Evolutionary conservation across 2,888 invertebrate genomes (phyloP).

Genomic region (Lingula anatina): DNA sequence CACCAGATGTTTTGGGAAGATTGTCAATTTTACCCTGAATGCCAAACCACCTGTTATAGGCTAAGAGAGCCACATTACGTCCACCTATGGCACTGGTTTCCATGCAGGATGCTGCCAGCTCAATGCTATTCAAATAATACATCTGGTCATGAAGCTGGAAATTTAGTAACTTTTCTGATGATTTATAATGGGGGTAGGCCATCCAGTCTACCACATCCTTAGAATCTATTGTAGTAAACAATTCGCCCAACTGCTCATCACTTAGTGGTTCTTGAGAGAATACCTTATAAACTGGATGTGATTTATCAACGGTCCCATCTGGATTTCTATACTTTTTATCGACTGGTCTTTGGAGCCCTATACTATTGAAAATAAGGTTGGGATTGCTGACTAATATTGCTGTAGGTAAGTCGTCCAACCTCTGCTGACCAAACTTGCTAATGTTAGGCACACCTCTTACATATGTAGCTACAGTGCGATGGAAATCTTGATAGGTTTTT

Average conservation of each 20-base stretch:
- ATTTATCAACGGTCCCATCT: too few species aligned
- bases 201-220: conserved; percentile 33
- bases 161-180: conserved; percentile 40
- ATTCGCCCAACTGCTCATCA: conserved; percentile 50
- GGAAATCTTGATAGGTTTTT: conserved; percentile 36
- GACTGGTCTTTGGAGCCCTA: conserved; percentile 48
- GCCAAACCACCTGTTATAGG: conserved; percentile 49
- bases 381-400: conserved; percentile 55
- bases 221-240: conserved; percentile 52
- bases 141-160: conserved; percentile 57
- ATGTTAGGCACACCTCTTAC: conserved; percentile 56
- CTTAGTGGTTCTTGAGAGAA: conserved; percentile 57
- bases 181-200: conserved; percentile 41
- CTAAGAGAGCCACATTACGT: conserved; percentile 61
- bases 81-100: conserved; percentile 64
- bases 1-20: conserved; percentile 1
- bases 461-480: conserved; percentile 59
- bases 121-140: conserved; percentile 63
- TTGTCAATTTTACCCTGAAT: conserved; percentile 38
- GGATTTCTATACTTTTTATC: conserved; percentile 17
- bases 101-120: conserved; percentile 65
- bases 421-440: conserved; percentile 51
- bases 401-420: conserved; percentile 36
- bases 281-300: conserved; percentile 59
- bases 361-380: conserved; percentile 55